These are phyloP conservation scores for Anisognathus igniventris DNA, from an alignment of 2,797 vertebrate genomes.

Conservation along the genomic window DNA sequence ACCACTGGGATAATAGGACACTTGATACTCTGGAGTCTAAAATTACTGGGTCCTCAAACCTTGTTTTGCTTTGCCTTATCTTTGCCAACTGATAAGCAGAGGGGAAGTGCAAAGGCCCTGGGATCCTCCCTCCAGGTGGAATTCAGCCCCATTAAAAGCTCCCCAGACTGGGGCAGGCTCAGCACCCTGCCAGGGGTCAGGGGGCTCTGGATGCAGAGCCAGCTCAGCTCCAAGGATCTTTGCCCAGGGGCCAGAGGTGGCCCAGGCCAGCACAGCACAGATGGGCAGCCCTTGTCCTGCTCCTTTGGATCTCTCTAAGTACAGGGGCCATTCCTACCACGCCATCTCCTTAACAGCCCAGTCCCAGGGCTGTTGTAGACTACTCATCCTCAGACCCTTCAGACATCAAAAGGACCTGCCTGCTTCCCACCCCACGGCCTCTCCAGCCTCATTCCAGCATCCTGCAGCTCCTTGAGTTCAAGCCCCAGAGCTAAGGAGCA, in stretches of 20 bases:
- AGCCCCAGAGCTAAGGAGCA: neutral
- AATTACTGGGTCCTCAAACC: neutral
- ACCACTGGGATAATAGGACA: neutral
- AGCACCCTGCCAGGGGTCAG: neutral
- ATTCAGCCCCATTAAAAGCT: neutral
- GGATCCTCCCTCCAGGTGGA: neutral
- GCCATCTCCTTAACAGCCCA: neutral
- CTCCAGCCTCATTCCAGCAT: neutral
- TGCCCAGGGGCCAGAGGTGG: neutral
- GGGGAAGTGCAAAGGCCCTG: neutral
- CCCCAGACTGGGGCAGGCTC: neutral
- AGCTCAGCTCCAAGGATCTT: neutral
- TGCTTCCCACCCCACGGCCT: neutral
- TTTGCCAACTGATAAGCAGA: neutral
- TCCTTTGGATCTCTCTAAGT: neutral
- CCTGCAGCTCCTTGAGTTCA: neutral
- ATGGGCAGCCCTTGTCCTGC: neutral
- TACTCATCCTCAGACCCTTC: conserved; percentile 30
- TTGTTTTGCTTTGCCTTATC: neutral
- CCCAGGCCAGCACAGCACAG: accelerated
- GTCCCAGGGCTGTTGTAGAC: neutral
- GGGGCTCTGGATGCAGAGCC: neutral
- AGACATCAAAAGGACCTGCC: conserved; percentile 28
- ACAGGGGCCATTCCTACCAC: neutral
- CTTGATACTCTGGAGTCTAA: neutral